phyloP scores from a whole-genome alignment of 2,113 vertebrate species.

The Corythaeola cristata region DNA sequence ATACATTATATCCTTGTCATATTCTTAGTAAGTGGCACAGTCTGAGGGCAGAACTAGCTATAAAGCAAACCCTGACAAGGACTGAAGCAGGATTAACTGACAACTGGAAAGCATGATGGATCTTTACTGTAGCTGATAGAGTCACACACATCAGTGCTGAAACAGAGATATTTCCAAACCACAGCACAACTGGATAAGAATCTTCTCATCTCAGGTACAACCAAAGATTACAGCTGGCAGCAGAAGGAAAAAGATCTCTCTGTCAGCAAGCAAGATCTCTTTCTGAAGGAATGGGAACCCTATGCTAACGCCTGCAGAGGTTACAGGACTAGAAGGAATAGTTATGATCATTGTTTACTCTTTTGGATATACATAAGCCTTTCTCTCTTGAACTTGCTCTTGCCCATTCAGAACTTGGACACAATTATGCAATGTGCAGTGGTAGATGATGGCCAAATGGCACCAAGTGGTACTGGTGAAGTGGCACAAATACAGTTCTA shows the following conservation, averaged over 20 bases:
- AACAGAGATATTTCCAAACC: neutral
- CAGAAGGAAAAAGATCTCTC: neutral
- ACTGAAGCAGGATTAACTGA: neutral
- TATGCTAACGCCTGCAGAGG: conserved; percentile 11
- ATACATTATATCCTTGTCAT: neutral
- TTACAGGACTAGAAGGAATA: neutral
- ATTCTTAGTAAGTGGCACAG: neutral
- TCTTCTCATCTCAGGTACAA: conserved; percentile 9
- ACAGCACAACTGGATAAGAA: neutral
- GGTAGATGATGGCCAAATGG: neutral
- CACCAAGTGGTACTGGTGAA: neutral
- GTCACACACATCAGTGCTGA: neutral
- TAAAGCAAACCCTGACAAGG: neutral
- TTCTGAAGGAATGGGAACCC: neutral
- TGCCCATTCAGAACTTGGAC: neutral
- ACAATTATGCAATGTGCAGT: neutral
- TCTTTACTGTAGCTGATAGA: neutral
- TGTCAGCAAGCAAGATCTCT: neutral
- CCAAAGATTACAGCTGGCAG: conserved; percentile 13
- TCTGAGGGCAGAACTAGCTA: neutral
- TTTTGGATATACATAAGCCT: neutral
- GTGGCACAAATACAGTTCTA: neutral
- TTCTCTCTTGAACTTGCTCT: neutral
- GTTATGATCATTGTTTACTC: neutral
- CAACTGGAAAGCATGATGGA: neutral